phyloP scores from a whole-genome alignment of 2,888 invertebrate genomes.

The Gerosis bhagava region DNA sequence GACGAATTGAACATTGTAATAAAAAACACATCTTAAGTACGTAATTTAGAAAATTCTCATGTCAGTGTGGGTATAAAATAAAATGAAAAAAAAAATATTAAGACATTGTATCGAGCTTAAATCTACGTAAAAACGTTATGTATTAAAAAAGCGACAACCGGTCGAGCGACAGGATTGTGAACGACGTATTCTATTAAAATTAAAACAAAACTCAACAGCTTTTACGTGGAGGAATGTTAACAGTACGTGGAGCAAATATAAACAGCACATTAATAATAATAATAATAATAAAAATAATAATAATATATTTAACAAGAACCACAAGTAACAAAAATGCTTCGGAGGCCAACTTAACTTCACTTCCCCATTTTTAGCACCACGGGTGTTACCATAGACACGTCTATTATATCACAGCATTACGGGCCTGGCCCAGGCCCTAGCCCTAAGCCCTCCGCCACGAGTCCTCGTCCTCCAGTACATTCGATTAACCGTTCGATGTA shows the following conservation, averaged over 20 bases:
- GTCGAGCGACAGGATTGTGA: constrained; percentile 62
- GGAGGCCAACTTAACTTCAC: constrained; percentile 70
- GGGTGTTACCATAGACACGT: constrained; percentile 45
- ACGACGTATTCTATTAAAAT: constrained; percentile 65
- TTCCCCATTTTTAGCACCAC: constrained; percentile 73
- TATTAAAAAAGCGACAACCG: constrained; percentile 68
- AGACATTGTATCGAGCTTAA: constrained; percentile 65
- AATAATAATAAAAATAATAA: too few species aligned
- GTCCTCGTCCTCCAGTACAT: too few species aligned
- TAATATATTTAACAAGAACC: constrained; percentile 68
- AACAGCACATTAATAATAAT: constrained; percentile 67
- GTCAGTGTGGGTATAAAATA: constrained; percentile 49
- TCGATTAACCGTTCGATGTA: too few species aligned
- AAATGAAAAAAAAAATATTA: constrained; percentile 52
- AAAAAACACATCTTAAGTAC: constrained; percentile 75
- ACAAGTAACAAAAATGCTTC: constrained; percentile 67
- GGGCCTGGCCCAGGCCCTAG: constrained; percentile 13
- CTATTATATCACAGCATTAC: constrained; percentile 53
- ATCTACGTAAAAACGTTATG: constrained; percentile 58
- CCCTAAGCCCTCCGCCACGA: neutral
- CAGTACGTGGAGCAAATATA: constrained; percentile 73
- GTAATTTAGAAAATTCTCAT: constrained; percentile 68
- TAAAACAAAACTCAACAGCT: constrained; percentile 78
- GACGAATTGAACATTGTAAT: constrained; percentile 54
- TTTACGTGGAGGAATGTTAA: constrained; percentile 79